Conservation (phyloP, 92 coral and sea anemone genomes). For the Parazoanthus darwini region DNA sequence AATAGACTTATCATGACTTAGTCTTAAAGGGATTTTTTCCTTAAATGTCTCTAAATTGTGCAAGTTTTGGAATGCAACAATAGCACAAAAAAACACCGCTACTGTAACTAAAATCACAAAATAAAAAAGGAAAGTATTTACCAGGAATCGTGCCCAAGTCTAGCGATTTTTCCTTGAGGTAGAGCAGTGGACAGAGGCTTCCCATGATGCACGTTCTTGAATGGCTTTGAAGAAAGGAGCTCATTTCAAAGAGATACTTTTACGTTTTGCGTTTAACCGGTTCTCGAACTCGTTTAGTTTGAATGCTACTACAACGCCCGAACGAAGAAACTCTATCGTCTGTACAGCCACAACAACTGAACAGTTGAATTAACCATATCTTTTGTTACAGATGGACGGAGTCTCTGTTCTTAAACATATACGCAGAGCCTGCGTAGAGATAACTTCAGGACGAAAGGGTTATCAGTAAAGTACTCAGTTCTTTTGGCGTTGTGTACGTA, state of each 20-base stretch:
- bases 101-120: neutral
- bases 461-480: slow-evolving; percentile 76
- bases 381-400: slow-evolving; percentile 65
- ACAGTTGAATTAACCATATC: slow-evolving; percentile 63
- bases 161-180: slow-evolving; percentile 29
- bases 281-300: neutral
- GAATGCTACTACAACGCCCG: slow-evolving; percentile 27
- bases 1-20: slow-evolving; percentile 8
- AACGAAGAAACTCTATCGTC: slow-evolving; percentile 8
- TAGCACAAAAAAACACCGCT: neutral
- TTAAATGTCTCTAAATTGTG: neutral
- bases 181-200: slow-evolving; percentile 67
- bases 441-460: slow-evolving; percentile 83
- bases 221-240: slow-evolving; percentile 46
- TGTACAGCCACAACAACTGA: slow-evolving; percentile 37
- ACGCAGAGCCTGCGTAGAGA: slow-evolving; percentile 78
- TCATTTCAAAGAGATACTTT: slow-evolving; percentile 33
- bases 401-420: slow-evolving; percentile 80
- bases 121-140: slow-evolving; percentile 53
- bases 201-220: slow-evolving; percentile 73
- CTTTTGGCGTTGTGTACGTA: slow-evolving; percentile 84
- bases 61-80: neutral
- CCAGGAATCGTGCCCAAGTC: slow-evolving; percentile 52
- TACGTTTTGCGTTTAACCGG: slow-evolving; percentile 2
- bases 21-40: slow-evolving; percentile 9